These are phyloP conservation scores for Cyphotilapia sp. DNA, from an alignment of 2,113 vertebrate species.

Conservation along the genomic window DNA sequence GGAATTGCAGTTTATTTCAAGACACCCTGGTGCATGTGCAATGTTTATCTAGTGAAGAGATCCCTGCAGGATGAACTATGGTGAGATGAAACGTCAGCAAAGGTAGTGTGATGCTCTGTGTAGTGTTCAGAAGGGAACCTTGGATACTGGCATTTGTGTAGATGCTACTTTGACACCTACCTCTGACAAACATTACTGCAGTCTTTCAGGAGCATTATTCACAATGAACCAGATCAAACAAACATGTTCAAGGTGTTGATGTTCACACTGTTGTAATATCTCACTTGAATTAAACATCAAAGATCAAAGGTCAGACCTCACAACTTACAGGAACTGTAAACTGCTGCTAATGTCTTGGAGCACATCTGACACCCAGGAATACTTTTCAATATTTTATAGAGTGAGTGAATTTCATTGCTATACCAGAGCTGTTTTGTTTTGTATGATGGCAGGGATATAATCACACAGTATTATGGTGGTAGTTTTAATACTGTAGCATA, in stretches of 20 bases:
- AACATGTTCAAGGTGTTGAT: neutral
- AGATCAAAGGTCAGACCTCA: neutral
- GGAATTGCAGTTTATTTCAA: neutral
- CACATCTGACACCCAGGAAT: neutral
- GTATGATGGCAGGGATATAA: neutral
- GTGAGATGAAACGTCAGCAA: neutral
- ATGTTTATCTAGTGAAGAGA: neutral
- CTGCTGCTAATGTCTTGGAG: neutral
- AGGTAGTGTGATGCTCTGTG: neutral
- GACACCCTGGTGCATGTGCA: neutral
- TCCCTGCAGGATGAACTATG: neutral
- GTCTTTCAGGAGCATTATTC: neutral
- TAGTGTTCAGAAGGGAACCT: rapidly evolving
- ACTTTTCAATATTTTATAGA: neutral
- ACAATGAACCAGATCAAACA: neutral
- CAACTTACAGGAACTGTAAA: neutral
- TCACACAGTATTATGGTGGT: neutral
- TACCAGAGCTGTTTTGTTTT: neutral
- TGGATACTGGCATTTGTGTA: neutral
- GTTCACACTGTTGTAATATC: neutral
- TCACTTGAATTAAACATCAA: neutral
- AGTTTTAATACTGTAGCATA: neutral
- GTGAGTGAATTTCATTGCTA: neutral
- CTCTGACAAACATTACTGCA: neutral
- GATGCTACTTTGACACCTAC: neutral